Base-by-base conservation (phyloP, 2,888 invertebrate genomes). In the Acronicta alni region DNA sequence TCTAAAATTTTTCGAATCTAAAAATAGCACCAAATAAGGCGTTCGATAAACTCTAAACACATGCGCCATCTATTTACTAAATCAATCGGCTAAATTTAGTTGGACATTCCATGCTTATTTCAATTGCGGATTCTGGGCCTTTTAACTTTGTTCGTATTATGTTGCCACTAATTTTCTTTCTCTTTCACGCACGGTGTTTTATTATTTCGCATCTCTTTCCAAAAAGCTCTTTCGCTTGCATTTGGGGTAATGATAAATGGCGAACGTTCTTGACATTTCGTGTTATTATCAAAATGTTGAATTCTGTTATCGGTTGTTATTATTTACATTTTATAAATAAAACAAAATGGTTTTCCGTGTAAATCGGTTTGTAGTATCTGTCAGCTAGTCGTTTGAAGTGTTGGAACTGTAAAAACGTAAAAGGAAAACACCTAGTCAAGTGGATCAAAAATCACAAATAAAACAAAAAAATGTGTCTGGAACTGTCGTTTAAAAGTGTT, bases 21-120 rank as follows among this genome's bases (percentile, higher is more conserved):
- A 89, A 91, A 89, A 91, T 90, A 92, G 88, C 81, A 73, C 67
- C 69, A 83, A 83, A 79, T 78, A 84, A 84, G 79, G 86, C 91
- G 92, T 88, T 93, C 92, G 91, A 91, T 91, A 93, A 89, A 90
- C 82, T 83, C 80, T 77, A 84, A 86, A 90, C 90, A 89, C 91
- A 90, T 90, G 92, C 92, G 92, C 92, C 86, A 87, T 85, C 86
- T 86, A 81, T 82, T 77, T 78, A 73, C 46, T 42, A 46, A 62
- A 8, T 61, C 59, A 76, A 43, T 35, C 79, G 75, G 57, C 71
- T 18, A 80, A 83, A 70, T 82, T 64, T 39, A 68, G 65, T 75
- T 73, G 80, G 18, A 30, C 57, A 53, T 47, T 53, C 15, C 32
- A 47, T 63, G 56, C 56, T 35, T 51, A 48, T 55, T 64, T 56